phyloP scores from a whole-genome alignment of 2,888 invertebrate species.

The Drosophila tanythrix region DNA sequence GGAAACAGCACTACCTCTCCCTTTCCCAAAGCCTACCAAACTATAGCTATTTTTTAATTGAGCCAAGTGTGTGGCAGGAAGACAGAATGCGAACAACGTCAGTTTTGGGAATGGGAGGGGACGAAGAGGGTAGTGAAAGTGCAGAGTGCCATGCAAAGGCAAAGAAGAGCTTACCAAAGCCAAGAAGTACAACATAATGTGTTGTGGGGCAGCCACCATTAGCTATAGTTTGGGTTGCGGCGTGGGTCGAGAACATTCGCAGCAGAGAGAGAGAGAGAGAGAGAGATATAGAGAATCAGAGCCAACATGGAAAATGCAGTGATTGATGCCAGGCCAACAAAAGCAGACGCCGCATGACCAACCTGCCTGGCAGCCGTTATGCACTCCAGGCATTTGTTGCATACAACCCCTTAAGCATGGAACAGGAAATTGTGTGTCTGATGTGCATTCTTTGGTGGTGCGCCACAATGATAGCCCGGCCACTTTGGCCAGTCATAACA shows the following conservation, averaged over 20 bases:
- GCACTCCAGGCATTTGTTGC: conserved; percentile 78
- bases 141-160: conserved; percentile 34
- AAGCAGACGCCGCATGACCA: conserved; percentile 26
- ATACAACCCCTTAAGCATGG: conserved; percentile 48
- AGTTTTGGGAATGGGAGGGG: not conserved
- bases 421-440: conserved; percentile 65
- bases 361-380: conserved; percentile 62
- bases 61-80: conserved; percentile 47
- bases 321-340: conserved; percentile 65
- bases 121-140: conserved; percentile 1
- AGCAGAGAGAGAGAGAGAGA: not conserved
- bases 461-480: conserved; percentile 48
- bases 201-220: conserved; percentile 29
- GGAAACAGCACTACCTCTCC: conserved; percentile 41
- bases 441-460: conserved; percentile 63
- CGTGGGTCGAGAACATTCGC: not conserved
- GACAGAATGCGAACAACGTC: not conserved
- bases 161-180: conserved; percentile 60
- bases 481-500: conserved; percentile 34
- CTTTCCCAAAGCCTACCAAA: not conserved
- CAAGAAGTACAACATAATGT: conserved; percentile 27
- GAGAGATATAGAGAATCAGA: conserved; percentile 16
- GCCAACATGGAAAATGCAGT: conserved; percentile 69
- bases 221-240: conserved; percentile 33
- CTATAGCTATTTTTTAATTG: conserved; percentile 71